Percentiles rank a stretch among this genome's conserved stretches.
Evolutionary conservation across 2,113 vertebrate species (phyloP).

Genomic region (Reinhardtius hippoglossoides): DNA sequence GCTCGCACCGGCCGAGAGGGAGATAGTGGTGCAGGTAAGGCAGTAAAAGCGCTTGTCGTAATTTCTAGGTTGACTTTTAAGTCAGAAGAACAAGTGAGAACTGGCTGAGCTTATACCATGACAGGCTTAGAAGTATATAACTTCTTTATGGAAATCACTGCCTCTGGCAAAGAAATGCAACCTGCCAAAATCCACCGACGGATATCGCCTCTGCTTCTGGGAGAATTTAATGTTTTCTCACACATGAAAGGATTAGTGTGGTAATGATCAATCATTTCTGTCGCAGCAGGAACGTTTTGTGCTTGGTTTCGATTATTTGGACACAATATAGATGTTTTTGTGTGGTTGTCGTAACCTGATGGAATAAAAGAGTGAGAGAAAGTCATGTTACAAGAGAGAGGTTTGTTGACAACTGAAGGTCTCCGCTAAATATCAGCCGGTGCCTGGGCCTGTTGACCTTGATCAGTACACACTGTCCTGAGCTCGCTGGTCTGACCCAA

Average conservation of each 20-base stretch:
- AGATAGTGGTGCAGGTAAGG: conserved; percentile 90
- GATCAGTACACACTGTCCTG: conserved; percentile 26
- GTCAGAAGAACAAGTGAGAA: not conserved
- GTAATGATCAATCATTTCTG: not conserved
- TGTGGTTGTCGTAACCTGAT: not conserved
- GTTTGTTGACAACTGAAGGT: conserved; percentile 20
- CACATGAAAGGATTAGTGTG: not conserved
- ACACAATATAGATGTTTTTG: not conserved
- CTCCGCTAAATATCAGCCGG: conserved; percentile 29
- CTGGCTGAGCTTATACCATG: not conserved
- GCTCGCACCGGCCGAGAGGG: conserved; percentile 85
- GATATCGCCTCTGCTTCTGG: not conserved
- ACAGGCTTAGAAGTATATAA: not conserved
- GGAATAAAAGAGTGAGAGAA: not conserved
- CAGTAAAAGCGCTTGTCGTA: too few species aligned
- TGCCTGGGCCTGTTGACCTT: conserved; percentile 26
- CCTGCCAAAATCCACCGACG: conserved; percentile 10
- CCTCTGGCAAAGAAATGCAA: conserved; percentile 15
- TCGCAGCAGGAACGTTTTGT: conserved; percentile 11
- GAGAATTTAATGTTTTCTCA: not conserved
- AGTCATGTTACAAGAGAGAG: not conserved
- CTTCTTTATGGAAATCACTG: conserved; percentile 26
- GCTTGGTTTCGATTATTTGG: not conserved
- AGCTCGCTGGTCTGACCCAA: conserved; percentile 24
- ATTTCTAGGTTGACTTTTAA: too few species aligned